Evolutionary conservation across 2,113 vertebrate species (phyloP), one percentile per base, ranked within the genome.

Genomic region (Scomber japonicus): DNA sequence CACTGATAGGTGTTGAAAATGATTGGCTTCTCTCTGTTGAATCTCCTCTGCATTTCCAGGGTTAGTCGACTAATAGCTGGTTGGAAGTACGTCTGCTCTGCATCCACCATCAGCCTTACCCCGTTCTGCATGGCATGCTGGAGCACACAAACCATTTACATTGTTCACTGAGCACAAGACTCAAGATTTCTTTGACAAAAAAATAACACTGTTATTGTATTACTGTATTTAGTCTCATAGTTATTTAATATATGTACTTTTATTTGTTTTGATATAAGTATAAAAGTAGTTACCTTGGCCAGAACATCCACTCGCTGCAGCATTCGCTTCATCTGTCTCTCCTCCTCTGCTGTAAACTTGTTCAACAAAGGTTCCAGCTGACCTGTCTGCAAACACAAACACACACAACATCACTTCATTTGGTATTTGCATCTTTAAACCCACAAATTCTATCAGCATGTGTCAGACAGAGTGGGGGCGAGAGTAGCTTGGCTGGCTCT

Each of bases 1-100:
- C 98, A 99, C 91, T 99, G 98, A 86, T 96, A 97, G 0, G 97
- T 99, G 94, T 97, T 98, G 94, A 98, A 98, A 89, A 99, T 90
- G 79, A 97, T 65, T 0, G 97, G 95, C 73, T 78, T 95, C 48
- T 96, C 95, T 68, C 55, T 78, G 68, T 99, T 99, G 94, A 97
- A 99, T 64, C 79, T 94, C 57, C 97, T 96, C 89, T 99, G 97
- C 94, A 96, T 96, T 83, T 98, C 96, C 90, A 98, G 91, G 0
- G 97, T 95, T 74, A 99, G 94, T 12, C 91, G 94, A 89, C 96
- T 98, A 76, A 99, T 98, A 16, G 98, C 97, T 0, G 98, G 97
- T 77, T 98, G 98, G 94, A 99, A 99, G 93, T 98, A 99, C 2
- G 96, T 97, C 95, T 99, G 97, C 85, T 99, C 97, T 0, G 97